Base-by-base conservation (phyloP, 2,888 invertebrate species). In the Argynnis bischoffii region DNA sequence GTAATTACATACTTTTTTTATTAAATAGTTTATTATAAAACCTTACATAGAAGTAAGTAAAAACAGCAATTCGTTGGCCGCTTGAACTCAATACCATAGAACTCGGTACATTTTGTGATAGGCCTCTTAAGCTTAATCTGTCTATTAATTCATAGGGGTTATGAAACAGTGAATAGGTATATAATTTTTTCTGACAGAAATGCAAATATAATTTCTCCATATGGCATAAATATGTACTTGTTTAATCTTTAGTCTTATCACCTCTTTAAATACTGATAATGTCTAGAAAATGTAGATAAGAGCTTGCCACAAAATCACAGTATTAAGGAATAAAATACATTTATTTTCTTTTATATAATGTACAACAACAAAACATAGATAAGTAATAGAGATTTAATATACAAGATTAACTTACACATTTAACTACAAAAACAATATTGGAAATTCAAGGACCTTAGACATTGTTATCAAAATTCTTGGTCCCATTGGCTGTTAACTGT, bases 341-440 rank as follows among this genome's bases (percentile, higher is more conserved):
- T 83, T 83, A 83, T 86, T 85, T 79, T 76, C 72, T 77, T 79
- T 84, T 83, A 84, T 77, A 83, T 77, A 82, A 79, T 84, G 84
- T 76, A 85, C 86, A 87, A 87, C 81, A 79, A 80, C 78, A 79
- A 80, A 78, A 80, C 79, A 82, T 81, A 78, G 71, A 78, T 76
- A 81, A 74, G 77, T 74, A 78, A 75, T 77, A 77, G 71, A 75
- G 77, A 73, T 76, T 81, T 79, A 79, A 75, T 78, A 81, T 77
- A 81, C 75, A 78, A 76, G 72, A 76, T 76, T 70, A 75, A 75
- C 74, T 75, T 75, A 74, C 70, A 70, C 60, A 55, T 66, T 69
- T 72, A 69, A 76, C 68, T 67, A 69, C 71, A 61, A 72, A 73
- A 70, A 74, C 64, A 73, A 69, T 73, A 71, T 75, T 69, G 72